phyloP scores from a whole-genome alignment of 2,888 invertebrate genomes.

The Hymenopus coronatus region DNA sequence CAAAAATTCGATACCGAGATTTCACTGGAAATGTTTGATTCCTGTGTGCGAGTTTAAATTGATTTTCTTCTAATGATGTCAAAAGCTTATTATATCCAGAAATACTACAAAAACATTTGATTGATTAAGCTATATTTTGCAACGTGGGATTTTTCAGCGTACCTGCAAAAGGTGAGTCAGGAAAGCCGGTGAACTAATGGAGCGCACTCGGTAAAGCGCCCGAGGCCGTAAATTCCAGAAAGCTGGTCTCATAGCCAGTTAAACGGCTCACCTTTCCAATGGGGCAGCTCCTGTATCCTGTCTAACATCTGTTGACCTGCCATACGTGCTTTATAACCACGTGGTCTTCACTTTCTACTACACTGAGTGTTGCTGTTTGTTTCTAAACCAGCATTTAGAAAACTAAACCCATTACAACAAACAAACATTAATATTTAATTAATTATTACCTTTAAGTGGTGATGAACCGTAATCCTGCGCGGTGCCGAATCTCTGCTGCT shows the following conservation, averaged over 20 bases:
- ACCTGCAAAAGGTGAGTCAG: not conserved
- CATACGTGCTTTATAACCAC: not conserved
- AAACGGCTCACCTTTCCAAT: not conserved
- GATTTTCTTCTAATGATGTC: too few species aligned
- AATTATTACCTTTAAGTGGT: not conserved
- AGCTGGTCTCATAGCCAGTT: not conserved
- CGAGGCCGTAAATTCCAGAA: not conserved
- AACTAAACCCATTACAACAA: not conserved
- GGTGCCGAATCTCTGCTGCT: not conserved
- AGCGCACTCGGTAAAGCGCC: not conserved
- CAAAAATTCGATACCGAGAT: too few species aligned
- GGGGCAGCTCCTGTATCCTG: not conserved
- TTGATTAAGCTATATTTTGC: too few species aligned
- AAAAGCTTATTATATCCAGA: too few species aligned
- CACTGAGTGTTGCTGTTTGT: not conserved
- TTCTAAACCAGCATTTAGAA: not conserved
- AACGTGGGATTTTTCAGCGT: too few species aligned
- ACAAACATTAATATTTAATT: not conserved
- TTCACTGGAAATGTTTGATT: too few species aligned
- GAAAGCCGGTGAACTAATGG: not conserved
- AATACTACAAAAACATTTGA: too few species aligned
- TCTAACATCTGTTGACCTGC: not conserved
- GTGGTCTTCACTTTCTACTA: not conserved
- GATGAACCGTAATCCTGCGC: not conserved
- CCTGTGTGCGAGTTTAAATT: too few species aligned